These are phyloP conservation scores for Dinothrombium tinctorium DNA, from an alignment of 1,140 invertebrate genomes.

Conservation along the genomic window DNA sequence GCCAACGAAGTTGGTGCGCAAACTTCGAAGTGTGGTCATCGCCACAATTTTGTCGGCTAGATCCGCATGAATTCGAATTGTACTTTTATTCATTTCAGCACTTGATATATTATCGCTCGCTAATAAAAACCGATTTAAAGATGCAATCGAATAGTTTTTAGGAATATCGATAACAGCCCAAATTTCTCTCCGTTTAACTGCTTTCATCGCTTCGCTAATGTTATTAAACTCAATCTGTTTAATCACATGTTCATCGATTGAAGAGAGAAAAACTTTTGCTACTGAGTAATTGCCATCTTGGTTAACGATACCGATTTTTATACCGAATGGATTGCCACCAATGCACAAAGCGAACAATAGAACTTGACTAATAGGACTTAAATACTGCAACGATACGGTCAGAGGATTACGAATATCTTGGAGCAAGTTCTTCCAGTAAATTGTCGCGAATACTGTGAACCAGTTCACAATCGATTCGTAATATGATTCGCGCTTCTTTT, in stretches of 20 bases:
- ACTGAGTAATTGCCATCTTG: background rate
- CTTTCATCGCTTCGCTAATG: background rate
- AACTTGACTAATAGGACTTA: constrained; percentile 68
- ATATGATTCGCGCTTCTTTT: background rate
- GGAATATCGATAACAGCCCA: constrained; percentile 13
- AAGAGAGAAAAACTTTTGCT: background rate
- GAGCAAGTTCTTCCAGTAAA: constrained; percentile 9
- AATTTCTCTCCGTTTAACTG: constrained; percentile 5
- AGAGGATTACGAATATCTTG: constrained; percentile 9
- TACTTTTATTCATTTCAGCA: background rate
- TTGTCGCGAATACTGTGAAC: background rate
- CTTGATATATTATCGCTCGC: background rate
- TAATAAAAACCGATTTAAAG: background rate
- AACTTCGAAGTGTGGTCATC: background rate
- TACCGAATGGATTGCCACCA: constrained; percentile 56
- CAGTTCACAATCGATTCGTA: background rate
- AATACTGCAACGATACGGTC: constrained; percentile 69
- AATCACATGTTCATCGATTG: background rate
- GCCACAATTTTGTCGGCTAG: background rate
- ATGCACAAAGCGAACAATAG: constrained; percentile 81
- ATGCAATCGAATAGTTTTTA: constrained; percentile 5
- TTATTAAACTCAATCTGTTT: background rate
- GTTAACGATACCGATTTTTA: constrained; percentile 37
- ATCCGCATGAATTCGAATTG: constrained; percentile 5
- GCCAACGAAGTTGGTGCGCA: background rate